Percentiles rank a stretch among this genome's conserved stretches.
phyloP scores from a whole-genome alignment of 2,113 vertebrate species.

The Serinus canaria region DNA sequence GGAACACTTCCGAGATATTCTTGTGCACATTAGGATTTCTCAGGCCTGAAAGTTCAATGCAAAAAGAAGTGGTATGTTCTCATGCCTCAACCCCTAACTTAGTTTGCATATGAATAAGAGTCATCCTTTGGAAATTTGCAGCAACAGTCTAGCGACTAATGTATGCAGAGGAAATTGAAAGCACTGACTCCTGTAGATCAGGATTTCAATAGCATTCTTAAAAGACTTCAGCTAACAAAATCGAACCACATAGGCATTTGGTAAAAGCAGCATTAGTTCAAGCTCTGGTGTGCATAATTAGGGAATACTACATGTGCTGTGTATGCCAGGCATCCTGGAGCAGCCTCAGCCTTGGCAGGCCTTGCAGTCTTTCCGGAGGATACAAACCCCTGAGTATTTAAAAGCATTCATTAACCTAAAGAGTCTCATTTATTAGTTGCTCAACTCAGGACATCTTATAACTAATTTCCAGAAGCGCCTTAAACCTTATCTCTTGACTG shows the following conservation, averaged over 20 bases:
- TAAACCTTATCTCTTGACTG: background rate
- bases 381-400: background rate
- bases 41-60: background rate
- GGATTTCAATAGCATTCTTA: conserved; percentile 2
- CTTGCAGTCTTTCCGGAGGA: background rate
- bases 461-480: background rate
- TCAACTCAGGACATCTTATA: background rate
- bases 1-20: background rate
- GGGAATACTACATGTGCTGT: background rate
- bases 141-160: background rate
- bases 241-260: background rate
- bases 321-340: background rate
- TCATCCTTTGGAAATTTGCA: background rate
- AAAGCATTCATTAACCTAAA: background rate
- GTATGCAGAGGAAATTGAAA: background rate
- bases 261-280: background rate
- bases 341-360: background rate
- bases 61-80: conserved; percentile 23
- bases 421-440: background rate
- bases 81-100: background rate
- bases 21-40: conserved; percentile 10
- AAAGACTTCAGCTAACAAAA: background rate
- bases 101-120: conserved; percentile 28
- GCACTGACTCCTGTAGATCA: background rate
- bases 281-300: background rate